These are phyloP conservation scores for Eupithecia pulchellata DNA, from an alignment of 2,888 invertebrate genomes.

Conservation along the genomic window DNA sequence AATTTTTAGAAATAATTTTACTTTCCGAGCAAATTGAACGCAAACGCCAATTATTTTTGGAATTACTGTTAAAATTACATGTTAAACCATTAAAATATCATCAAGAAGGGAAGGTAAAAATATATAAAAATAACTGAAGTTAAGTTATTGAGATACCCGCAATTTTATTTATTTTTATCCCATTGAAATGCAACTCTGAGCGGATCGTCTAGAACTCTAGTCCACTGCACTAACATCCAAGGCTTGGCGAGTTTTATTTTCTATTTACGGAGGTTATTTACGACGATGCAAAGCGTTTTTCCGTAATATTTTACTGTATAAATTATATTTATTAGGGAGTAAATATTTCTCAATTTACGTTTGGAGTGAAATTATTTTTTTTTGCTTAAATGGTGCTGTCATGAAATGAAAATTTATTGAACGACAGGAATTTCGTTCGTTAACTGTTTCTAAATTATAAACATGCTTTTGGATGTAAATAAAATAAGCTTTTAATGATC, in stretches of 20 bases:
- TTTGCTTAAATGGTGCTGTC: conserved; percentile 34
- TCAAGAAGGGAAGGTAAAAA: too few relatives aligned
- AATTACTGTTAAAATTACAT: not conserved
- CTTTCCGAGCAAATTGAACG: not conserved
- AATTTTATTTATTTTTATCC: not conserved
- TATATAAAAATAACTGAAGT: not conserved
- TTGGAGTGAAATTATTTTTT: conserved; percentile 37
- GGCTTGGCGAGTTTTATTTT: conserved; percentile 54
- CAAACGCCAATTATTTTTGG: not conserved
- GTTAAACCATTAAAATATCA: too few relatives aligned
- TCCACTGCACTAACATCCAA: conserved; percentile 37
- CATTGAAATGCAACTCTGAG: not conserved
- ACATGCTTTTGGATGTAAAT: not conserved
- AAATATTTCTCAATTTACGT: conserved; percentile 44
- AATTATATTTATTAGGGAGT: conserved; percentile 42
- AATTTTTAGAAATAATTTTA: not conserved
- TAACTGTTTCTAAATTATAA: not conserved
- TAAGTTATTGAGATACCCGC: not conserved
- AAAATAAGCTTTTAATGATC: not conserved
- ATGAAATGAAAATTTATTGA: conserved; percentile 30
- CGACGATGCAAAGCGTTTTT: conserved; percentile 36
- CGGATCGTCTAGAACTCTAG: not conserved
- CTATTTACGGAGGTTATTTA: conserved; percentile 51
- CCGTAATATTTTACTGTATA: conserved; percentile 36
- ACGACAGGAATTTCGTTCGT: conserved; percentile 8